Evolutionary conservation across 1,140 invertebrate genomes (phyloP).

Genomic region (Campoletis sonorensis): DNA sequence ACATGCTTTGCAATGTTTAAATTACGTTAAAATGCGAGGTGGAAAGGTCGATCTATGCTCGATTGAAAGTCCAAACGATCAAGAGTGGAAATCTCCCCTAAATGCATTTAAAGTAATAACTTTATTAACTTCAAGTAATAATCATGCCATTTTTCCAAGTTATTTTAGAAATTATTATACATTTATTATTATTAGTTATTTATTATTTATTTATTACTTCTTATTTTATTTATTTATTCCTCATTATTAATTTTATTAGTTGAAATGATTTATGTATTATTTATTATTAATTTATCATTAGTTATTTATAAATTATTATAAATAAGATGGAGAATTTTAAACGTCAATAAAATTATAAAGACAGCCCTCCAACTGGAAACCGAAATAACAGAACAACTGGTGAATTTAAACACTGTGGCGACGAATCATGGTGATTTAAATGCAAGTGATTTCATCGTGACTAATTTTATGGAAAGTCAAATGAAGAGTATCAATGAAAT

Average conservation of each 20-base stretch:
- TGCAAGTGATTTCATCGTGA: slow-evolving; percentile 68
- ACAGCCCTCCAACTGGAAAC: slow-evolving; percentile 63
- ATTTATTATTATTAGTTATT: too few relatives aligned
- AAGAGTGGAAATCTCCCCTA: slow-evolving; percentile 70
- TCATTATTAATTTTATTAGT: too few relatives aligned
- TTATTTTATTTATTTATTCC: background rate
- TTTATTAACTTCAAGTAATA: too few relatives aligned
- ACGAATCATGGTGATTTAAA: slow-evolving; percentile 64
- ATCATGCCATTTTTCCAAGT: too few relatives aligned
- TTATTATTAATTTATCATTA: too few relatives aligned
- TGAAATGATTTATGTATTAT: too few relatives aligned
- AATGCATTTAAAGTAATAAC: slow-evolving; percentile 66
- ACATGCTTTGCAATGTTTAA: slow-evolving; percentile 62
- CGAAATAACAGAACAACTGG: slow-evolving; percentile 62
- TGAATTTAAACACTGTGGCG: slow-evolving; percentile 57
- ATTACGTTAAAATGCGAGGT: slow-evolving; percentile 67
- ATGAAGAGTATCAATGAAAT: slow-evolving; percentile 69
- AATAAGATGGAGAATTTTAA: slow-evolving; percentile 22
- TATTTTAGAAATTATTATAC: too few relatives aligned
- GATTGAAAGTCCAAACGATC: slow-evolving; percentile 58
- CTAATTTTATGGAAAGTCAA: slow-evolving; percentile 66
- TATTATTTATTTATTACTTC: background rate
- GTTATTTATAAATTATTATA: too few relatives aligned
- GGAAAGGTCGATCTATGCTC: slow-evolving; percentile 60
- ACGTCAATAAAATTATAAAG: slow-evolving; percentile 51